Evolutionary conservation across 2,113 vertebrate species (phyloP).

Genomic region (Leucoraja erinaceus): DNA sequence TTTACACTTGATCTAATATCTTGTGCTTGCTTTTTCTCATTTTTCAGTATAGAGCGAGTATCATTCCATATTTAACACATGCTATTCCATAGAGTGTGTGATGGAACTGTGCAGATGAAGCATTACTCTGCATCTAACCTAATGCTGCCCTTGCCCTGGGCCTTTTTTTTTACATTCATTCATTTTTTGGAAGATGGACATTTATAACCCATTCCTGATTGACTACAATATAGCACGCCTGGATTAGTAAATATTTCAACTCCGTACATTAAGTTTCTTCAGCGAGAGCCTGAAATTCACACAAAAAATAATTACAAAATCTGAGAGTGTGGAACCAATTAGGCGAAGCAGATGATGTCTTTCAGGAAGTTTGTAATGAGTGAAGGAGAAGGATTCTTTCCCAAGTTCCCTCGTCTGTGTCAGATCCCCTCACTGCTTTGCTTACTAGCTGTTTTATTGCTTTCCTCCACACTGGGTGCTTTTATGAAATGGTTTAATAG

Average conservation of each 20-base stretch:
- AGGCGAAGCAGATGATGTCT: not conserved
- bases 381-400: not conserved
- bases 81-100: not conserved
- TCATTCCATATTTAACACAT: not conserved
- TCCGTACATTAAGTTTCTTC: not conserved
- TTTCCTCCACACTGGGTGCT: not conserved
- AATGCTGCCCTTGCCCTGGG: not conserved
- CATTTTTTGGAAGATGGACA: too few relatives aligned
- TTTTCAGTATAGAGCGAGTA: not conserved
- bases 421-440: not conserved
- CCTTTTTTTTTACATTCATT: too few relatives aligned
- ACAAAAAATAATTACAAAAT: not conserved
- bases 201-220: too few relatives aligned
- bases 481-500: not conserved
- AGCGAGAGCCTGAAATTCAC: not conserved
- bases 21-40: too few relatives aligned
- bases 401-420: not conserved
- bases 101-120: not conserved
- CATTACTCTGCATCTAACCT: not conserved
- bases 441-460: not conserved
- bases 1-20: not conserved
- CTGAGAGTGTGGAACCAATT: not conserved
- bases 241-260: not conserved
- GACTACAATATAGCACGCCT: not conserved
- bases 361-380: slow-evolving; percentile 1